Conservation (phyloP, 2,113 vertebrate genomes). For the Pycnonotus jocosus region DNA sequence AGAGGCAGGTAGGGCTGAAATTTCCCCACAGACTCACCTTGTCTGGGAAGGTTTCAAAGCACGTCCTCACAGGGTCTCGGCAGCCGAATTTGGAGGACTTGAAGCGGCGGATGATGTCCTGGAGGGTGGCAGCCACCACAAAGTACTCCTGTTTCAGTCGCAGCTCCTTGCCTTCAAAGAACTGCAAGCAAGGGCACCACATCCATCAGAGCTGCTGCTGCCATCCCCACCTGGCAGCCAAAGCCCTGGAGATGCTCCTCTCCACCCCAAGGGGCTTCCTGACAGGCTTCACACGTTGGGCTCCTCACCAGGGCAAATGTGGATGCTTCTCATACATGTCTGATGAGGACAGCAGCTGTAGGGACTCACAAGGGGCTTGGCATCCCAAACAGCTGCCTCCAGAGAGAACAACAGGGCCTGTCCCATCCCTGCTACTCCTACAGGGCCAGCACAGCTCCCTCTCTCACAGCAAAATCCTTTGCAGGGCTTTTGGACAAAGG, state of each 20-base stretch:
- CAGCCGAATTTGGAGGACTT: conserved; percentile 89
- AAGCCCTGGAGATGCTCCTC: not conserved
- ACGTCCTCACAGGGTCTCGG: conserved; percentile 81
- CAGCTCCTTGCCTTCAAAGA: conserved; percentile 88
- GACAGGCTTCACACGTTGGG: not conserved
- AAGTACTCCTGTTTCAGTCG: conserved; percentile 89
- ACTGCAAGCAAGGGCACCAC: conserved; percentile 54
- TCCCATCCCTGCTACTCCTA: not conserved
- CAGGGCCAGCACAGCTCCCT: not conserved
- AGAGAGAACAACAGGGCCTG: not conserved
- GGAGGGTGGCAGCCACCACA: conserved; percentile 85
- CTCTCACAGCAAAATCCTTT: not conserved
- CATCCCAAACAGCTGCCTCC: not conserved
- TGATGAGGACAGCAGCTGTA: not conserved
- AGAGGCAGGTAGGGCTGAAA: not conserved
- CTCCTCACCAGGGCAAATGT: not conserved
- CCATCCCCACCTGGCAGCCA: not conserved
- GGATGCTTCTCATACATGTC: not conserved
- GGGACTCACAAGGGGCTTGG: not conserved
- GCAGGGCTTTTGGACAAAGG: not conserved
- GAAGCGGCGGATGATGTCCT: conserved; percentile 86
- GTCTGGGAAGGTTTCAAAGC: conserved; percentile 82
- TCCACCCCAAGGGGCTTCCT: not conserved
- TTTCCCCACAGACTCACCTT: conserved; percentile 65
- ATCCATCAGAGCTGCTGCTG: not conserved